Evolutionary conservation across 1,140 invertebrate genomes (phyloP), one percentile per base, ranked within the genome.

Genomic region (Delia radicum): DNA sequence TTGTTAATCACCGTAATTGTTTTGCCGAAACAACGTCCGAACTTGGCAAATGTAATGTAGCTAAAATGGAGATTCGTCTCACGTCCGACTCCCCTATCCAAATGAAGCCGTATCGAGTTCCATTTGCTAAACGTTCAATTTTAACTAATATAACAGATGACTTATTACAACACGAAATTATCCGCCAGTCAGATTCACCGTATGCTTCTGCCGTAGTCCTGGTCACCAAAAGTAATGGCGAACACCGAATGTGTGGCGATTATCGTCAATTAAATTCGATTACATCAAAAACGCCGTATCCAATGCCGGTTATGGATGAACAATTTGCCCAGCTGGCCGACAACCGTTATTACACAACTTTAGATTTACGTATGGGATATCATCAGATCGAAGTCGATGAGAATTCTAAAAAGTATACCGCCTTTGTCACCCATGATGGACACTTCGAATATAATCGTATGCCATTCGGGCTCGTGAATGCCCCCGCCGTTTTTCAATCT

Each of bases 331-430:
- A 74, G 7, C 62, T 80, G 78, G 5, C 81, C 18, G 82, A 87
- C 15, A 69, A 69, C 27, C 1, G n/a, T 12, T 69, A 29, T n/a
- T 69, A 28, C n/a, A 21, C 65, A 5, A 69, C 65, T 80, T 0
- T 74, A 89, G 88, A 90, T 79, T 48, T 88, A 8, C 75, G 75
- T 0, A 82, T 79, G 62, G 89, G 89, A 2, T 90, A 87, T 80
- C 87, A 85, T 79, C 89, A 90, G 79, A 81, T 90, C 24, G 67
- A 76, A 8, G 75, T 90, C 0, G 78, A 82, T 21, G 69, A 78
- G 46, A 71, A 80, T 1, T 81, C 83, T 72, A 78, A 48, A 15
- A 48, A 78, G 1, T 88, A 88, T 78, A 88, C 87, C 0, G 87
- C 85, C 0, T 88, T 89, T 77, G 75, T 76, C 0, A 85, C 82